Base-by-base conservation (phyloP, 92 coral and sea anemone genomes). In the Phenganax marumi region DNA sequence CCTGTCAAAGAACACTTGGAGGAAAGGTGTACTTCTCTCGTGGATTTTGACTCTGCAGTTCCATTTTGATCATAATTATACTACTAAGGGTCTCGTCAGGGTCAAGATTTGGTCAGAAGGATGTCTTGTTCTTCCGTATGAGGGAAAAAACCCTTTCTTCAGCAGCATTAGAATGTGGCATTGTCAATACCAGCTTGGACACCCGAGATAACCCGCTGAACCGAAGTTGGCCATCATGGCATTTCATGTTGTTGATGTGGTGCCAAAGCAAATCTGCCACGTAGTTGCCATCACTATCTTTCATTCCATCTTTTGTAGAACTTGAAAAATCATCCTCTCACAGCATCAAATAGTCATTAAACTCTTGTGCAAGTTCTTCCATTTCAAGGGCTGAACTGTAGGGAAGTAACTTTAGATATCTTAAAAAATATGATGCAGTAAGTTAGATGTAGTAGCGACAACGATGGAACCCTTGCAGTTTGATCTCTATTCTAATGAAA, bases 111-210 rank as follows among this genome's bases (percentile, higher is more conserved):
- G 87, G 84, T 56, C 92, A 19, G 74, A 89, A 89, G 2, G 86
- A 69, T 46, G 89, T 89, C 71, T 89, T 81, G 87, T 85, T 89
- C 60, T 89, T 68, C 52, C 80, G 17, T 70, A 83, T 86, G 86
- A 86, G 79, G 11, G 88, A 83, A 73, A 89, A 86, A 22, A 84
- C 90, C 69, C 90, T 77, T 70, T 89, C 88, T 81, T 86, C 84
- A 9, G 52, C 84, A 14, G 92, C 90, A 72, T 89, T 89, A 33
- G 92, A 89, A 76, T 89, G 92, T 6, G 92, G 92, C 26, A 89
- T 86, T 7, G 86, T 87, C 13, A 89, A 65, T n/a, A 90, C 87
- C 43, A 87, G 78, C 39, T 64, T 14, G 17, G 89, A 87, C 13
- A 76, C 68, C 22, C 21, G 11, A 39, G 91, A 57, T 39, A 87